A percentile compares a stretch with the other conserved stretches of the same genome.
These are phyloP conservation scores for Pipistrellus kuhlii DNA, from an alignment of 2,797 vertebrate genomes.

Conservation along the genomic window DNA sequence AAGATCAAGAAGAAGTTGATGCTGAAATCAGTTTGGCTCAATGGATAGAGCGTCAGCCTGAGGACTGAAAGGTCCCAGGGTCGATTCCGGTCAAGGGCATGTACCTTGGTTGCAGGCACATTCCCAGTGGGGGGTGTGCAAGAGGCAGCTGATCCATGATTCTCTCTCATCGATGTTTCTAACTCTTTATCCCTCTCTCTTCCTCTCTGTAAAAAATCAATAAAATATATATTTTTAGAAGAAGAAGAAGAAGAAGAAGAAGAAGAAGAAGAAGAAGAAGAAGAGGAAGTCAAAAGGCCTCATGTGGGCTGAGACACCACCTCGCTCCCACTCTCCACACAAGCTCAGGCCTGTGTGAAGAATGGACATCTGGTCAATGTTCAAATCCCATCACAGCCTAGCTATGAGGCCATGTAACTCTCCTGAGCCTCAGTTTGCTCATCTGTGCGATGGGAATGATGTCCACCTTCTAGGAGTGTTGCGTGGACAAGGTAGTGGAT, in stretches of 20 bases:
- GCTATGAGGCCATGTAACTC: background rate
- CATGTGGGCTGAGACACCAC: background rate
- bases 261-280: background rate
- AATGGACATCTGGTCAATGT: background rate
- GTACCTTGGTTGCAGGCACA: too few species aligned
- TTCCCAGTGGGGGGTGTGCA: too few species aligned
- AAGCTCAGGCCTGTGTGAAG: background rate
- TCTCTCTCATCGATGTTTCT: too few species aligned
- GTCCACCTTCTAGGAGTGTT: background rate
- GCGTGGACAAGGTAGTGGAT: background rate
- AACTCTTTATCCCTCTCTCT: too few species aligned
- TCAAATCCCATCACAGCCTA: background rate
- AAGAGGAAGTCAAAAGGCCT: background rate
- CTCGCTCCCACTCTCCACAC: background rate
- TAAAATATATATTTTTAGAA: too few species aligned
- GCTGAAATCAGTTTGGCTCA: too few species aligned
- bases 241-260: background rate
- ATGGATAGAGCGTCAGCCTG: too few species aligned
- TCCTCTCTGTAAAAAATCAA: too few species aligned
- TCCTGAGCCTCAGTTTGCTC: background rate
- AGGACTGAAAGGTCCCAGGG: too few species aligned
- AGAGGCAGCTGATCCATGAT: too few species aligned
- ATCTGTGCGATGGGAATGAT: background rate
- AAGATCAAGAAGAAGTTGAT: background rate
- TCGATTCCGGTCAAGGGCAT: too few species aligned